These are phyloP conservation scores for Zaprionus bogoriensis DNA, from an alignment of 2,888 invertebrate species.

Conservation along the genomic window DNA sequence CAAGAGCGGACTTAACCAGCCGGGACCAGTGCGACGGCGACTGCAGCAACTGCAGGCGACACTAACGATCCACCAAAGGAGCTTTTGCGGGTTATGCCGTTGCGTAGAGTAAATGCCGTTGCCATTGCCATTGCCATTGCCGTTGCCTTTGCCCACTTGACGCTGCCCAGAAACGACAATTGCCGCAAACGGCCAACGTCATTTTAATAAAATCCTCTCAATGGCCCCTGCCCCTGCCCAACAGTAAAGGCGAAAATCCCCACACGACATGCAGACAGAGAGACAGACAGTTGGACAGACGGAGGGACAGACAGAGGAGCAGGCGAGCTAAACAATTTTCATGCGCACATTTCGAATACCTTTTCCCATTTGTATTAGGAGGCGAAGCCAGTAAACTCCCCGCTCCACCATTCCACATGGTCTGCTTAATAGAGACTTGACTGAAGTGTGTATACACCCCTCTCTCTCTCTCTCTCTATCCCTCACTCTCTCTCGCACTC, in stretches of 20 bases:
- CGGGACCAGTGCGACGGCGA: slow-evolving; percentile 20
- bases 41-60: slow-evolving; percentile 37
- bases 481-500: slow-evolving; percentile 18
- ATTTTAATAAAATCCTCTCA: slow-evolving; percentile 65
- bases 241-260: slow-evolving; percentile 55
- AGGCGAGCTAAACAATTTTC: slow-evolving; percentile 64
- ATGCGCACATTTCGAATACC: slow-evolving; percentile 46
- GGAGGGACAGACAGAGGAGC: slow-evolving; percentile 12
- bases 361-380: slow-evolving; percentile 61
- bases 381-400: slow-evolving; percentile 35
- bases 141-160: slow-evolving; percentile 61
- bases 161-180: slow-evolving; percentile 36
- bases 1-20: slow-evolving; percentile 36
- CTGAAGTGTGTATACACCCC: slow-evolving; percentile 48
- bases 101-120: slow-evolving; percentile 56
- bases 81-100: slow-evolving; percentile 55
- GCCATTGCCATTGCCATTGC: too few species aligned
- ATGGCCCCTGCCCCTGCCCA: neutral
- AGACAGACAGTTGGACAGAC: slow-evolving; percentile 11
- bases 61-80: slow-evolving; percentile 62
- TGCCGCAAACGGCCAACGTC: slow-evolving; percentile 38
- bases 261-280: slow-evolving; percentile 18
- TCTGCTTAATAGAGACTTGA: slow-evolving; percentile 79
- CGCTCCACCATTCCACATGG: slow-evolving; percentile 49
- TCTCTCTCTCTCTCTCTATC: neutral